phyloP scores from a whole-genome alignment of 2,113 vertebrate species.

The Misgurnus anguillicaudatus region DNA sequence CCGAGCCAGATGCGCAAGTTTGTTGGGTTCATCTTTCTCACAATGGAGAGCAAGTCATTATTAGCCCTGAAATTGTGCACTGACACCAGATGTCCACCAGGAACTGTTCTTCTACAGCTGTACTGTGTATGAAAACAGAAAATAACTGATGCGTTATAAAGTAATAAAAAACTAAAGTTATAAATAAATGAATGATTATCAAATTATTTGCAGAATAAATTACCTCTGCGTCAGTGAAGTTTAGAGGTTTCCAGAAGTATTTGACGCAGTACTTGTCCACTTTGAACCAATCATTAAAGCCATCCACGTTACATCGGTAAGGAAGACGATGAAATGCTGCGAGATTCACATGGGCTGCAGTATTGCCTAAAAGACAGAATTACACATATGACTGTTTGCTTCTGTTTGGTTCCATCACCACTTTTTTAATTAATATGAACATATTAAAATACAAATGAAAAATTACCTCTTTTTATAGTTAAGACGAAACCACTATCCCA shows the following conservation, averaged over 20 bases:
- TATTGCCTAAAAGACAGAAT: not conserved
- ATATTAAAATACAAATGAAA: not conserved
- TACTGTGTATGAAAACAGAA: not conserved
- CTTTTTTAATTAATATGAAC: too few species aligned
- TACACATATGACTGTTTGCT: not conserved
- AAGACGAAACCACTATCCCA: not conserved
- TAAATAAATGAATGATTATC: too few species aligned
- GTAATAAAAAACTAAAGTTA: too few species aligned
- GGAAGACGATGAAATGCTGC: not conserved
- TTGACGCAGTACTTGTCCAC: not conserved
- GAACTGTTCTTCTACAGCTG: not conserved
- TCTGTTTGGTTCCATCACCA: too few species aligned
- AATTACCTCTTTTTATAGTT: not conserved
- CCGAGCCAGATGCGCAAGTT: conserved; percentile 4
- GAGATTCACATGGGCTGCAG: not conserved
- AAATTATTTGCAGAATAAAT: not conserved
- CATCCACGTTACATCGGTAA: not conserved
- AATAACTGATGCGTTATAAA: too few species aligned
- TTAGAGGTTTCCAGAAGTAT: not conserved
- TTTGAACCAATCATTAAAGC: not conserved
- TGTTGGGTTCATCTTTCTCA: not conserved
- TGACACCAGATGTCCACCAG: conserved; percentile 16
- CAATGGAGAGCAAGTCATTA: not conserved
- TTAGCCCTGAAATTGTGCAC: not conserved
- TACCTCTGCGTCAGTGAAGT: not conserved